Evolutionary conservation across 2,888 invertebrate genomes (phyloP), one percentile per base, ranked within the genome.

Genomic region (Drosophila hamatofila): DNA sequence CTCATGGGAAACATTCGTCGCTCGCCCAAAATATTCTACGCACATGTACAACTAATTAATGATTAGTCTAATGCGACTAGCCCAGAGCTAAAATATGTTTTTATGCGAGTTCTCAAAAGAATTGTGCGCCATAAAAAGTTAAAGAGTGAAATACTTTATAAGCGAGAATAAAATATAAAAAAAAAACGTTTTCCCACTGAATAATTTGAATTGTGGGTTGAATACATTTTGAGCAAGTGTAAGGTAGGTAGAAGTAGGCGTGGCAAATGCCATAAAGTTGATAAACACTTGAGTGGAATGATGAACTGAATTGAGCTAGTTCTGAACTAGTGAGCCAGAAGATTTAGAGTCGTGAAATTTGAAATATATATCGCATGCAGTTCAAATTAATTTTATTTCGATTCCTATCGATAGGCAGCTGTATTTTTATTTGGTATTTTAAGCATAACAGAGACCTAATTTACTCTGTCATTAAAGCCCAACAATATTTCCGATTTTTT

Each of bases 1-100:
- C 75, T 76, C 75, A 60, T 76, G 75, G 75, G 75, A 76, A 77
- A 72, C 75, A 76, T 72, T 76, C 23, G 64, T 9, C 23, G 64
- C 7, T 37, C 63, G n/a, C 51, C 16, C 16, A 33, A 21, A 35
- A 41, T 35, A 27, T n/a, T n/a, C 37, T n/a, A 55, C 42, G 48
- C 46, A 59, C 35, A 49, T 67, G 63, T 54, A 54, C 35, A 63
- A 23, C 72, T 76, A 63, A 75, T 67, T 76, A 72, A 76, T 77
- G 75, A 68, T 67, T 56, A 64, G 37, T 62, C 35, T 71, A 42
- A 75, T 66, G 62, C 60, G 18, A 16, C 27, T 27, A 18, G 33
- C 52, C 66, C 30, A 52, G 7, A 11, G n/a, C 11, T 25, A 12
- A 30, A 58, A 46, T 46, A 58, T 49, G 46, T 27, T 48, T 48